Base-by-base conservation (phyloP, 2,113 vertebrate genomes). In the Trinectes maculatus region DNA sequence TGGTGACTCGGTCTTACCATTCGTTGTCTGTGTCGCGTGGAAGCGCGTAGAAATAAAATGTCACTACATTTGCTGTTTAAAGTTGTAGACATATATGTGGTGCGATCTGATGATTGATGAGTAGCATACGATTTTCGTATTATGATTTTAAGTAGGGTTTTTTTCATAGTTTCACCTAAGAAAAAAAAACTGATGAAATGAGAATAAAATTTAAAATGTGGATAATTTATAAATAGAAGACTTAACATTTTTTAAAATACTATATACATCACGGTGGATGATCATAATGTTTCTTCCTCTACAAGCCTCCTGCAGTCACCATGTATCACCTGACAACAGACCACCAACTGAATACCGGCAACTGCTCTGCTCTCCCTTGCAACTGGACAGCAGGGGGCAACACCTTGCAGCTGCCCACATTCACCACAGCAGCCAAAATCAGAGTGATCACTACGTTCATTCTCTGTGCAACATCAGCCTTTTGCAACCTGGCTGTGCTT, bases 401-500 rank as follows among this genome's bases (percentile, higher is more conserved):
- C 1, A 12, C 12, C 29, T 67, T 44, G 43, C 82, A 79, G 82
- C 79, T 91, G 46, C 89, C 89, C 40, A 85, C 80, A 0, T 91
- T 91, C 71, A 84, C 78, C 57, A 87, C 85, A 8, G 89, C 89
- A 3, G 89, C 87, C 16, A 84, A 89, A 81, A 63, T 76, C 52
- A 54, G 89, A 55, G 89, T 91, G 43, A 68, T 85, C 34, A 76
- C 87, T 25, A 91, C 89, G 29, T 89, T 85, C 58, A 85, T 86
- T 7, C 83, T 91, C 51, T 91, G 87, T 3, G 66, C 69, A 18
- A 12, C 77, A 4, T 89, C 89, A 0, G 74, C 87, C 15, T 85
- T 87, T 24, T 89, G 83, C 73, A 91, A 91, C 70, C 70, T 91
- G 61, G 87, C 87, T 0, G 85, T 91, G 55, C 79, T 91, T 49